Base-by-base conservation (phyloP, 2,113 vertebrate species). In the Sinocyclocheilus maitianheensis region DNA sequence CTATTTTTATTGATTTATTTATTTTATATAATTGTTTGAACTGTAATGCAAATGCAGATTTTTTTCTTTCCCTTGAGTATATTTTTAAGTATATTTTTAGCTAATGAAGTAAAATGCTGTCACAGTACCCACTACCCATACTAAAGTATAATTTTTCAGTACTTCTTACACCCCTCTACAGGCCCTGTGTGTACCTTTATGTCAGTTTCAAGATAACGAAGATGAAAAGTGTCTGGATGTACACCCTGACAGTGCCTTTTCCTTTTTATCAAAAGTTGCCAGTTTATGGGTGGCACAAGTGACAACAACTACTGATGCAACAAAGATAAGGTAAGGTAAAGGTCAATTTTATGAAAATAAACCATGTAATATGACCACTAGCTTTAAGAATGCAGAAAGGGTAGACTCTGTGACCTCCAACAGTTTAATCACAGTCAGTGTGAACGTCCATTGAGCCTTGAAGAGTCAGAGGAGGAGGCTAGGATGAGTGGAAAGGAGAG, bases 331-430 rank as follows among this genome's bases (percentile, higher is more conserved):
- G 37, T 43, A n/a, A 22, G 37, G n/a, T 13, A 63, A 14, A 24
- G n/a, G 22, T 63, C 22, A 46, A 46, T 74, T 46, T n/a, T 74
- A 24, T 46, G 40, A 40, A 46, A 46, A 74, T 74, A 74, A 74
- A 46, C 9, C 71, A 46, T 74, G 40, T 46, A 74, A n/a, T 74
- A n/a, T 43, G 22, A 40, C 43, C 10, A 74, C 37, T 46, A 12
- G 4, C 43, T 48, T 75, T 75, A 69, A 80, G 84, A 79, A 75
- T 58, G 40, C 74, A 37, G 80, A 76, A 91, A 71, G 87, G 89
- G 3, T 85, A 91, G 92, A 91, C 88, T 86, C 91, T 92, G 92
- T 92, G 91, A 92, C 91, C 89, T 92, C 85, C 91, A 91, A 92
- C 92, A 24, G 12, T 48, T 75, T 48, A 24, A 93, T 92, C 87